These are phyloP conservation scores for Xylota sylvarum DNA, from an alignment of 2,888 invertebrate species.

Conservation along the genomic window DNA sequence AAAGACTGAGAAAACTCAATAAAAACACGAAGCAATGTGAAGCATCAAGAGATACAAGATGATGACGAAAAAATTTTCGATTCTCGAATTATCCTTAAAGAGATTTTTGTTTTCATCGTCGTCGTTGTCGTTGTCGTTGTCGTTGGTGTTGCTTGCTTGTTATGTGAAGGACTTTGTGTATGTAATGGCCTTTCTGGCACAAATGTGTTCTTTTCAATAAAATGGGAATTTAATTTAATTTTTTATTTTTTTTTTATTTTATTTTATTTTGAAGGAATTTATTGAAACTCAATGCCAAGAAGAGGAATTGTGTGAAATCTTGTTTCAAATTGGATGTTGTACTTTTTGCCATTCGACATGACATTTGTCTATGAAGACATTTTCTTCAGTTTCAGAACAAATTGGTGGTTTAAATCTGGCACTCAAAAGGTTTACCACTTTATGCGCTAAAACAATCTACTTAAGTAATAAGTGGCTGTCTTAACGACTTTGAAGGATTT, in stretches of 20 bases:
- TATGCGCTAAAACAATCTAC: too few species aligned
- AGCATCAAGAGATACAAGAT: neutral
- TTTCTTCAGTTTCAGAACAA: too few species aligned
- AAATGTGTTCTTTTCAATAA: conserved; percentile 42
- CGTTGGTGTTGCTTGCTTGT: conserved; percentile 3
- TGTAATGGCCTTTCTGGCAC: conserved; percentile 51
- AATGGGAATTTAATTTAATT: conserved; percentile 55
- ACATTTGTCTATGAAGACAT: too few species aligned
- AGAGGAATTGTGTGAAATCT: neutral
- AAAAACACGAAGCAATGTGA: conserved; percentile 31
- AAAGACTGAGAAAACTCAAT: conserved; percentile 49
- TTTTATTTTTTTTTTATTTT: neutral
- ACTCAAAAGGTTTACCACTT: too few species aligned
- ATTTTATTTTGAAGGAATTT: conserved; percentile 1
- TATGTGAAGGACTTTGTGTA: conserved; percentile 17
- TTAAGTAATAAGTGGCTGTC: too few species aligned
- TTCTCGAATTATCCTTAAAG: conserved; percentile 46
- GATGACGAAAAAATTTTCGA: conserved; percentile 27
- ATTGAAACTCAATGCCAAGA: conserved; percentile 17
- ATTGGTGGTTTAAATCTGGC: too few species aligned
- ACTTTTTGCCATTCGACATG: neutral
- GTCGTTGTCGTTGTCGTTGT: neutral
- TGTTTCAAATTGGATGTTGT: neutral
- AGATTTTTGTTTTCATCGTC: conserved; percentile 29
- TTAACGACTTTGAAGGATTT: too few species aligned